A percentile compares a stretch with the other conserved stretches of the same genome.
Evolutionary conservation across 1,140 invertebrate species (phyloP).

Genomic region (Coptotermes formosanus): DNA sequence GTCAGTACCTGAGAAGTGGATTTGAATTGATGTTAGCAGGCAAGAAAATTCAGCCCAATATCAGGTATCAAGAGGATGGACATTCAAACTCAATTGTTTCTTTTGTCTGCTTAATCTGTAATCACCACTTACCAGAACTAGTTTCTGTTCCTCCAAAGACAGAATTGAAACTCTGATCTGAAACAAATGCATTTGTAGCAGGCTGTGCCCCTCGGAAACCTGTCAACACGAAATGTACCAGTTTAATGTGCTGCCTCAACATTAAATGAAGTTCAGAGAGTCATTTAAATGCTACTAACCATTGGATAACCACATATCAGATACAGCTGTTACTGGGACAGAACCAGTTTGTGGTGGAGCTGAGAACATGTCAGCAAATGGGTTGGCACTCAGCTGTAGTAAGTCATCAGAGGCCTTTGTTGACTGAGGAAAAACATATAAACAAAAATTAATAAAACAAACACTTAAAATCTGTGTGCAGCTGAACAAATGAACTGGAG

Average conservation of each 20-base stretch:
- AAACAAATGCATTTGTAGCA: constrained; percentile 75
- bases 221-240: background rate
- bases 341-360: constrained; percentile 50
- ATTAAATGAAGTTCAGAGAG: no score
- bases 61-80: background rate
- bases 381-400: constrained; percentile 77
- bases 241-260: no score
- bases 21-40: background rate
- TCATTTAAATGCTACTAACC: constrained; percentile 47
- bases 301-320: constrained; percentile 64
- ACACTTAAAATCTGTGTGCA: no score
- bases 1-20: background rate
- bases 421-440: constrained; percentile 26
- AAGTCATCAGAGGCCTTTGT: constrained; percentile 84
- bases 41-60: constrained; percentile 8
- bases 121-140: constrained; percentile 17
- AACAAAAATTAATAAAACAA: no score
- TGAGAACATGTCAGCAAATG: constrained; percentile 83
- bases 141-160: constrained; percentile 64
- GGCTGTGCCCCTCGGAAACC: constrained; percentile 40
- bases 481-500: no score
- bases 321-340: constrained; percentile 45
- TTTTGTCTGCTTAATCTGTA: background rate
- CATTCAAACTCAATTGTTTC: background rate
- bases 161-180: constrained; percentile 80